These are phyloP conservation scores for Archips crataeganus DNA, from an alignment of 2,888 invertebrate species.

Conservation along the genomic window DNA sequence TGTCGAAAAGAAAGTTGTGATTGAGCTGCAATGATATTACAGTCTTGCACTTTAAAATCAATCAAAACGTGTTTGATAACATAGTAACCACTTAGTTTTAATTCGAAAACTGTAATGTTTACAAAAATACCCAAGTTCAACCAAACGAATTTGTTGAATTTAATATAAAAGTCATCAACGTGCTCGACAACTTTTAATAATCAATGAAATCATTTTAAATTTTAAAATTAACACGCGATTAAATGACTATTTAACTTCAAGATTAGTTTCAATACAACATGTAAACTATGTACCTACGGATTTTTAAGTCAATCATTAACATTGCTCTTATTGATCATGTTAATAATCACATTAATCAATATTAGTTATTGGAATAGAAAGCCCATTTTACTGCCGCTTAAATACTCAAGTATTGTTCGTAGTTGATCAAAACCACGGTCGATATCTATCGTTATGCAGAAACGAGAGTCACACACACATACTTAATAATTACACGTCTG, in stretches of 20 bases:
- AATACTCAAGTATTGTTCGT: background rate
- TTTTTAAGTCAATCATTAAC: background rate
- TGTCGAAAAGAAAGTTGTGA: conserved; percentile 34
- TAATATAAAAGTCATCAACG: background rate
- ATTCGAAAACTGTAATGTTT: background rate
- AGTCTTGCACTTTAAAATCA: conserved; percentile 7
- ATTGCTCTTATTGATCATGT: background rate
- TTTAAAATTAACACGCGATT: background rate
- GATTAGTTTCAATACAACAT: background rate
- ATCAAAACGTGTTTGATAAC: conserved; percentile 1
- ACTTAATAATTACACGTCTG: conserved; percentile 47
- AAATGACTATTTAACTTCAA: no score
- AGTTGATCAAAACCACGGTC: conserved; percentile 22
- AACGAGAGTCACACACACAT: conserved; percentile 48
- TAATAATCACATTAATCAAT: background rate
- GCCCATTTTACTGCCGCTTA: background rate
- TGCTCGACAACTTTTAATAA: background rate
- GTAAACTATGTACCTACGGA: background rate
- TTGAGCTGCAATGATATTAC: conserved; percentile 20
- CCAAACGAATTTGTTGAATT: background rate
- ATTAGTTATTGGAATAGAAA: background rate
- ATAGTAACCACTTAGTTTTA: background rate
- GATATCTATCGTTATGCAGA: conserved; percentile 43
- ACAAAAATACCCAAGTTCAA: background rate
- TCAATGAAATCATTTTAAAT: background rate